Conservation (phyloP, 2,797 vertebrate species). For the Propithecus deckenii region DNA sequence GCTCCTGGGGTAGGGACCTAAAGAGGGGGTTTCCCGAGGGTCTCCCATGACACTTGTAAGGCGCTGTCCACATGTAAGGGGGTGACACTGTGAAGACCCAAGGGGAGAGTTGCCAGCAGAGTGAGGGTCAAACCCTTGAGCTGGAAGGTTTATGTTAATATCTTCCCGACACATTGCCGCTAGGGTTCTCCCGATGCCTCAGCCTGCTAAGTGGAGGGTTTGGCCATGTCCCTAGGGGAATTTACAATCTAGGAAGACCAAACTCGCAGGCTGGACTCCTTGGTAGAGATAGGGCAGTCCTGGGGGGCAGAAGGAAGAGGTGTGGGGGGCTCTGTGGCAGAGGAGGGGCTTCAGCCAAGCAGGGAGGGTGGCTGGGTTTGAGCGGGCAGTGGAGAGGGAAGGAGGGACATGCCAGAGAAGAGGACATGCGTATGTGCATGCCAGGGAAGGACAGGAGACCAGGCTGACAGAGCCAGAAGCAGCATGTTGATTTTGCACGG, state of each 20-base stretch:
- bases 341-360: neutral
- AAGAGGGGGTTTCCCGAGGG: neutral
- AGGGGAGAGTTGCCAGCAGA: too few species aligned
- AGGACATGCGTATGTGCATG: fast-evolving
- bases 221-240: neutral
- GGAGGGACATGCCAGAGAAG: fast-evolving
- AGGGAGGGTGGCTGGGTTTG: neutral
- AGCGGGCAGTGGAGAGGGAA: neutral
- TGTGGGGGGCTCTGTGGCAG: fast-evolving
- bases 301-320: too few species aligned
- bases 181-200: neutral
- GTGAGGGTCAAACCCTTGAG: fast-evolving
- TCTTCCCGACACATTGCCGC: neutral
- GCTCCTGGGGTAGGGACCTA: neutral
- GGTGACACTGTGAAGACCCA: neutral
- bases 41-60: neutral
- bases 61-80: fast-evolving
- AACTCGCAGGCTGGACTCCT: fast-evolving
- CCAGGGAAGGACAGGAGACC: fast-evolving
- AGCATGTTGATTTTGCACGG: fast-evolving
- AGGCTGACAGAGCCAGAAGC: fast-evolving
- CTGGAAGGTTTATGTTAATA: neutral
- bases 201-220: neutral
- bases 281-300: fast-evolving
- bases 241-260: too few species aligned